These are phyloP conservation scores for Girardinus metallicus DNA, from an alignment of 2,797 vertebrate genomes.

Conservation along the genomic window DNA sequence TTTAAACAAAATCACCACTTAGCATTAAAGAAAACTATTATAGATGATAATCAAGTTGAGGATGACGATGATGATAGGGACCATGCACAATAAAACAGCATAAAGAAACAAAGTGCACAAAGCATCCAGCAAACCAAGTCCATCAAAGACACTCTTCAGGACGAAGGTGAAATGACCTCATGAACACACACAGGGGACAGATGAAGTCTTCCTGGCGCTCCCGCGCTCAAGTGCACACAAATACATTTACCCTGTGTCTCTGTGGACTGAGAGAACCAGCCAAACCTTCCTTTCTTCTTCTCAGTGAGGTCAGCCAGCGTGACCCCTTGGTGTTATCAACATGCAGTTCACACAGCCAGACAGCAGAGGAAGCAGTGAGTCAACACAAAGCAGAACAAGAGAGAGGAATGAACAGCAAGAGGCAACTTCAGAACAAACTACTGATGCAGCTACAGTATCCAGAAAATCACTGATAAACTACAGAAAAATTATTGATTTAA, in stretches of 20 bases:
- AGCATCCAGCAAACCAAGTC: constrained; percentile 34
- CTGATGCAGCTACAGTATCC: constrained; percentile 48
- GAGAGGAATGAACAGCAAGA: constrained; percentile 43
- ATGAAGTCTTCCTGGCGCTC: constrained; percentile 33
- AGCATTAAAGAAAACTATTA: background rate
- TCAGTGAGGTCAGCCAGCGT: constrained; percentile 94
- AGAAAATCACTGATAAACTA: constrained; percentile 27
- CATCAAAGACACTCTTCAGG: constrained; percentile 18
- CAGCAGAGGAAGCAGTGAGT: constrained; percentile 87
- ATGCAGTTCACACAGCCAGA: constrained; percentile 86
- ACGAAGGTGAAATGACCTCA: constrained; percentile 36
- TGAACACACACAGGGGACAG: constrained; percentile 32
- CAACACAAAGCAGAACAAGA: constrained; percentile 61
- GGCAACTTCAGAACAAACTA: constrained; percentile 50
- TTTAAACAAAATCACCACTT: background rate
- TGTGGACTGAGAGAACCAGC: constrained; percentile 93
- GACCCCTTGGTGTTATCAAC: constrained; percentile 89
- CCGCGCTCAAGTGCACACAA: constrained; percentile 20
- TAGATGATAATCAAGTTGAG: background rate
- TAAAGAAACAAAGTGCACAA: constrained; percentile 22
- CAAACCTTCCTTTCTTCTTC: constrained; percentile 96
- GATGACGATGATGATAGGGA: constrained; percentile 9
- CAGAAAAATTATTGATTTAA: background rate
- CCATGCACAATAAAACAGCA: constrained; percentile 9
- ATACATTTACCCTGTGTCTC: constrained; percentile 94